Evolutionary conservation across 2,113 vertebrate species (phyloP).

Genomic region (Scopus umbretta): DNA sequence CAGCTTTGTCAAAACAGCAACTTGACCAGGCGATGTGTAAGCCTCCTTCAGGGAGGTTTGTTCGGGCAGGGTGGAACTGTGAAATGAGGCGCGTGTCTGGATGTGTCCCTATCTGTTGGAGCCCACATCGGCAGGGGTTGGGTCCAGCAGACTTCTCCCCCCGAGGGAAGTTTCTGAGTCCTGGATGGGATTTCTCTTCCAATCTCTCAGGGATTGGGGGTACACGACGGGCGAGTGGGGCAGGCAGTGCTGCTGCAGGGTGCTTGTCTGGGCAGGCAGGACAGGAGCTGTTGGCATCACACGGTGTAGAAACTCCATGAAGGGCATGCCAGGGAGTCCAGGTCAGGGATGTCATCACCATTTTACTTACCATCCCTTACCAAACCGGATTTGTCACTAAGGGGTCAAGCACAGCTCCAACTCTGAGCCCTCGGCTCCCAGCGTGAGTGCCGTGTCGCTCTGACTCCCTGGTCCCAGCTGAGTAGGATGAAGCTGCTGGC

Average conservation of each 20-base stretch:
- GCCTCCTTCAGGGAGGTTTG: neutral
- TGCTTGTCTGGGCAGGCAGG: neutral
- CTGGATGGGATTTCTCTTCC: neutral
- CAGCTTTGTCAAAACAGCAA: neutral
- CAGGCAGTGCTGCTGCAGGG: fast-evolving
- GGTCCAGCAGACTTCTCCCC: neutral
- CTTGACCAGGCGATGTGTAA: neutral
- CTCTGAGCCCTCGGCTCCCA: neutral
- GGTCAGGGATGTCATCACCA: neutral
- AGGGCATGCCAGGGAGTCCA: neutral
- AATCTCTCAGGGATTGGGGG: fast-evolving
- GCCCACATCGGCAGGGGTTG: fast-evolving
- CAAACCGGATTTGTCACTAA: neutral
- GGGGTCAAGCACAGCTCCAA: neutral
- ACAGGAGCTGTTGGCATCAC: neutral
- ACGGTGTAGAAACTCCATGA: fast-evolving
- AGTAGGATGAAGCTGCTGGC: neutral
- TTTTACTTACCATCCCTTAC: neutral
- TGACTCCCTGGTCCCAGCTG: neutral
- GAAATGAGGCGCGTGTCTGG: neutral
- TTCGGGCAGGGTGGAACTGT: neutral
- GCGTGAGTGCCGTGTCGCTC: too few relatives aligned
- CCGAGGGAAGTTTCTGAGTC: neutral
- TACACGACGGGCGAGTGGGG: neutral
- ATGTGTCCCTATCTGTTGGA: neutral